Conservation (phyloP, 2,797 vertebrate species). For the Ispidina lecontei region DNA sequence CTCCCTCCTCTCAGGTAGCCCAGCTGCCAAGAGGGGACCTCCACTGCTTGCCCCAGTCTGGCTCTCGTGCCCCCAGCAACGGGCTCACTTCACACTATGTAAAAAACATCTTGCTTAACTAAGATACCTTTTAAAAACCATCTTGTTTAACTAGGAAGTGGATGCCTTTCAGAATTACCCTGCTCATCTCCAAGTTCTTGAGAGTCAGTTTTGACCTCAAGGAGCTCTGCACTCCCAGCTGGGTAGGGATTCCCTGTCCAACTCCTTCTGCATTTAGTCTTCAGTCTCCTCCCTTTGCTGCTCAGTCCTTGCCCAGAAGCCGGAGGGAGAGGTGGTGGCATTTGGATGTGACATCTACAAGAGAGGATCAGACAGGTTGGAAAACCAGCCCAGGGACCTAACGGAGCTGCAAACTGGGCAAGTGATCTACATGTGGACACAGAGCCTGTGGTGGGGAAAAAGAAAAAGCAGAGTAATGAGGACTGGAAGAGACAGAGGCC, state of each 20-base stretch:
- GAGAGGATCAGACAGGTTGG: not conserved
- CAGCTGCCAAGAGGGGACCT: not conserved
- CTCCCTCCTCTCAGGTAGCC: not conserved
- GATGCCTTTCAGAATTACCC: not conserved
- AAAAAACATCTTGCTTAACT: not conserved
- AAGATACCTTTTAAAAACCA: not conserved
- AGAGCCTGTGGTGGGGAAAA: accelerated
- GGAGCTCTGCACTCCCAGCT: not conserved
- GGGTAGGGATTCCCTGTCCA: not conserved
- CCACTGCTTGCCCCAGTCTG: not conserved
- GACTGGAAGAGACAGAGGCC: not conserved
- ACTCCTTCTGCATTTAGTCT: not conserved
- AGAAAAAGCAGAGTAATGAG: not conserved
- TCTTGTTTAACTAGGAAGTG: not conserved
- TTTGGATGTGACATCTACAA: not conserved
- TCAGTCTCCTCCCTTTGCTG: not conserved
- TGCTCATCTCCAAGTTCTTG: not conserved
- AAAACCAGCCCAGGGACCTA: not conserved
- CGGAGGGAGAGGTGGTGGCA: not conserved
- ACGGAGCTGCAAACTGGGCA: not conserved
- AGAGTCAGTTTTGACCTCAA: not conserved
- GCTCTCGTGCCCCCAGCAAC: no score
- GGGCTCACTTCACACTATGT: not conserved
- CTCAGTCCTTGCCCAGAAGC: not conserved
- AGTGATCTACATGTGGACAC: not conserved